Base-by-base conservation (phyloP, 2,113 vertebrate species). In the Bos indicus region DNA sequence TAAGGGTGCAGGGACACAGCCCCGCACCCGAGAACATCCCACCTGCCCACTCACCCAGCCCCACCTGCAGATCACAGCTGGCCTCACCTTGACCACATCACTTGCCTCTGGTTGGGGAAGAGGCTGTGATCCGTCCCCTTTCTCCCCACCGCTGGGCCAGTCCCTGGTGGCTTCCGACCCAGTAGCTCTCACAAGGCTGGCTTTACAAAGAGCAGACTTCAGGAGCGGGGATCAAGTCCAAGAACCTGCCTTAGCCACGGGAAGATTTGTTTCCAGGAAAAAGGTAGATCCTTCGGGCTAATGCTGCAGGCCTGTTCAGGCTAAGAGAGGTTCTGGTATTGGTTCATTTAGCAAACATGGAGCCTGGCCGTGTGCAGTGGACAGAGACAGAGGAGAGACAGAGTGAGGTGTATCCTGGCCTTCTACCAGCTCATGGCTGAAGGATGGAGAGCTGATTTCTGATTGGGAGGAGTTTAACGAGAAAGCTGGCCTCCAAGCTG, bases 21-120 rank as follows among this genome's bases (percentile, higher is more conserved):
- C 25, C 48, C 21, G 2, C 17, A 5, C 40, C 40, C 40, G 23
- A 46, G 21, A 40, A 26, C 11, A 14, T 6, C 14, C 14, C 5
- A 23, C 23, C 13, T 0, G 0, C 30, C 17, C 3, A 30, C 12
- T 9, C 51, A 36, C 71, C 16, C 19, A 6, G 43, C 1, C 25
- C 84, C 15, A 6, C 8, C 40, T 85, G 33, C 59, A 51, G n/a
- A 40, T 2, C 52, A n/a, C 43, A 52, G 10, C 26, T 4, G 7
- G 28, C 26, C 36, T 51, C 71, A 1, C 52, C 28, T 0, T 4
- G 33, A 28, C 71, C 52, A 15, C 1, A 0, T 12, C 40, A 11
- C 60, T 62, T 56, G 9, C 60, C n/a, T 43, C 52, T 15, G 4
- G 23, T 1, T 7, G 14, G 83, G 17, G 28, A 54, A 81, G 16